These are phyloP conservation scores for Indicator indicator DNA, from an alignment of 2,113 vertebrate species.

Conservation along the genomic window DNA sequence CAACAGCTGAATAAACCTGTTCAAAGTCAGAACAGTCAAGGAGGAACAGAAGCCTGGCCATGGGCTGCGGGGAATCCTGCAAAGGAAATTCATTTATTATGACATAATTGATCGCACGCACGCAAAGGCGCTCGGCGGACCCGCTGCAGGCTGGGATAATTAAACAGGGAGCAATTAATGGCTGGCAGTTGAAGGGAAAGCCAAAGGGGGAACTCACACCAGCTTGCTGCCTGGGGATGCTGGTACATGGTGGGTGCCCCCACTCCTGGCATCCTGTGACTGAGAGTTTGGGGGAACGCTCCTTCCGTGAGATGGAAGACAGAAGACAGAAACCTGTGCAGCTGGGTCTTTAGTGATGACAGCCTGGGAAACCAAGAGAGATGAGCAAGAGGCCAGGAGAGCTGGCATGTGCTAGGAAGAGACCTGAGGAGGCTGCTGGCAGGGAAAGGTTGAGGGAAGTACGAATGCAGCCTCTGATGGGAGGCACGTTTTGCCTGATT, in stretches of 20 bases:
- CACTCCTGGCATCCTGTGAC: accelerated
- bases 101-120: constrained; percentile 82
- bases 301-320: not conserved
- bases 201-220: constrained; percentile 9
- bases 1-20: constrained; percentile 97
- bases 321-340: not conserved
- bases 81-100: constrained; percentile 87
- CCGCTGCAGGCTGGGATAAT: constrained; percentile 64
- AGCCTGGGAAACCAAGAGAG: not conserved
- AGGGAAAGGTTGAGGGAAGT: not conserved
- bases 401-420: not conserved
- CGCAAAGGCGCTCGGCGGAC: constrained; percentile 48
- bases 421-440: not conserved
- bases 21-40: constrained; percentile 89
- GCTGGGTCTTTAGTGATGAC: not conserved
- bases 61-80: constrained; percentile 78
- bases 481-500: not conserved
- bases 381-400: not conserved
- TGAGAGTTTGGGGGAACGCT: not conserved
- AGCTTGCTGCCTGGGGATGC: constrained; percentile 1
- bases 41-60: constrained; percentile 74
- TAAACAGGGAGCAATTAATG: constrained; percentile 67
- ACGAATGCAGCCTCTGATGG: accelerated
- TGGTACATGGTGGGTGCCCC: not conserved
- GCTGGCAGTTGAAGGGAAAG: constrained; percentile 19